These are phyloP conservation scores for Anthophora plumipes DNA, from an alignment of 2,888 invertebrate genomes.

Conservation along the genomic window DNA sequence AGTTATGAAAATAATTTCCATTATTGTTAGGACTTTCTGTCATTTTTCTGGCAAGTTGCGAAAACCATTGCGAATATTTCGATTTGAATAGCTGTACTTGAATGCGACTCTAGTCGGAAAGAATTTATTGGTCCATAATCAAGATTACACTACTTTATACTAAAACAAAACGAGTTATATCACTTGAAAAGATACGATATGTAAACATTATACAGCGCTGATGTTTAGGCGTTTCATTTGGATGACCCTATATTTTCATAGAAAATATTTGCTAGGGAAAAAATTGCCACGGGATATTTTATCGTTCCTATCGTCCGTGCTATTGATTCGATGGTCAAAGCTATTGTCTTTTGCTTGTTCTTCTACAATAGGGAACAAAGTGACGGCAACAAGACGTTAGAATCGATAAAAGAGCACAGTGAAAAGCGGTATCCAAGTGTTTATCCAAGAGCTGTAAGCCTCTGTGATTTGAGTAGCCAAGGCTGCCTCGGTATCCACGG, in stretches of 20 bases:
- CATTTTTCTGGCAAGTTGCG: too few species aligned
- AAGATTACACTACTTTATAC: too few species aligned
- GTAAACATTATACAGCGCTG: too few species aligned
- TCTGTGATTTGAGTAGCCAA: conserved; percentile 74
- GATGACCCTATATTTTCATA: background rate
- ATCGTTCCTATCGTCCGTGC: conserved; percentile 8
- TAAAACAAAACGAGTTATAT: too few species aligned
- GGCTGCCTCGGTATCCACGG: conserved; percentile 67
- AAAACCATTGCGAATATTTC: too few species aligned
- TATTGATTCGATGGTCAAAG: conserved; percentile 41
- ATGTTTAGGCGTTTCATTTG: too few species aligned
- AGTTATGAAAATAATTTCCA: too few species aligned
- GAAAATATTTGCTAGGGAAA: background rate
- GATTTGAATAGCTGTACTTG: too few species aligned
- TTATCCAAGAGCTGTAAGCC: conserved; percentile 76
- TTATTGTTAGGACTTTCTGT: too few species aligned
- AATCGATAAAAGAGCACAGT: conserved; percentile 73
- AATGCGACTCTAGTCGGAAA: too few species aligned
- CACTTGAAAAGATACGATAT: too few species aligned
- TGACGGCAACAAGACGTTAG: conserved; percentile 64
- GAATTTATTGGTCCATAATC: too few species aligned
- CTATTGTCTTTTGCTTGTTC: conserved; percentile 31
- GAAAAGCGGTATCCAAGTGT: conserved; percentile 71
- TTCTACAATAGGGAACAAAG: conserved; percentile 36
- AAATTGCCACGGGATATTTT: background rate